Evolutionary conservation across 2,888 invertebrate genomes (phyloP).

Genomic region (Drosophila merina): DNA sequence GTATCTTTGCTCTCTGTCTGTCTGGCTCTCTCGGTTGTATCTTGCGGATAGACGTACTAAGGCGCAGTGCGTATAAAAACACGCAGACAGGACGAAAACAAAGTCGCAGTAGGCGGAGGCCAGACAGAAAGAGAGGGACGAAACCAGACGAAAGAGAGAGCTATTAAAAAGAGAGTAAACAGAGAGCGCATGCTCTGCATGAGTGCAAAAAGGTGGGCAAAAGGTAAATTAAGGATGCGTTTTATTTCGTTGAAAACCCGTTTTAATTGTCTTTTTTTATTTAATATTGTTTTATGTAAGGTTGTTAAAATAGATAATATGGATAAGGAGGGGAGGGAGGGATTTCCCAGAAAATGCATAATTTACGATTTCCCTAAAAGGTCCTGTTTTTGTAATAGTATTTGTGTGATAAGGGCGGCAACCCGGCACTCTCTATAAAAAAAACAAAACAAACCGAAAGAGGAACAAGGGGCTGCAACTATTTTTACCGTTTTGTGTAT

Average conservation of each 20-base stretch:
- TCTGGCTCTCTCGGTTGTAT: conserved; percentile 27
- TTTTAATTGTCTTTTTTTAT: too few species aligned
- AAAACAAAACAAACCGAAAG: conserved; percentile 30
- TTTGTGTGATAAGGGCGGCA: conserved; percentile 67
- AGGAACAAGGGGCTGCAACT: conserved; percentile 1
- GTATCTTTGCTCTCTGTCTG: conserved; percentile 17
- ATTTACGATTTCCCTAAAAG: too few species aligned
- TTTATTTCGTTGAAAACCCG: background rate
- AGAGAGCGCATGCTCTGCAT: conserved; percentile 46
- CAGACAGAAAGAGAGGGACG: conserved; percentile 34
- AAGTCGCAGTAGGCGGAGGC: conserved; percentile 50
- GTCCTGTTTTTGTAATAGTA: conserved; percentile 3
- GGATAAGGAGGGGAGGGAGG: too few species aligned
- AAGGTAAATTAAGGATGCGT: conserved; percentile 3
- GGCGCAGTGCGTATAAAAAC: conserved; percentile 77
- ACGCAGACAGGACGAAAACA: conserved; percentile 69
- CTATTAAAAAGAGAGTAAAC: conserved; percentile 30
- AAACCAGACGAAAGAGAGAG: conserved; percentile 19
- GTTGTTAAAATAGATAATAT: too few species aligned
- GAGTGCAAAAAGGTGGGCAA: conserved; percentile 12
- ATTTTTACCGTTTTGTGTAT: background rate
- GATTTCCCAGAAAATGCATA: too few species aligned
- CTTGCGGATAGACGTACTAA: conserved; percentile 72
- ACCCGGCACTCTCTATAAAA: conserved; percentile 39
- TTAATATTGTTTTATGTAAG: too few species aligned